Base-by-base conservation (phyloP, 1,140 invertebrate species). In the Drosophila sechellia region DNA sequence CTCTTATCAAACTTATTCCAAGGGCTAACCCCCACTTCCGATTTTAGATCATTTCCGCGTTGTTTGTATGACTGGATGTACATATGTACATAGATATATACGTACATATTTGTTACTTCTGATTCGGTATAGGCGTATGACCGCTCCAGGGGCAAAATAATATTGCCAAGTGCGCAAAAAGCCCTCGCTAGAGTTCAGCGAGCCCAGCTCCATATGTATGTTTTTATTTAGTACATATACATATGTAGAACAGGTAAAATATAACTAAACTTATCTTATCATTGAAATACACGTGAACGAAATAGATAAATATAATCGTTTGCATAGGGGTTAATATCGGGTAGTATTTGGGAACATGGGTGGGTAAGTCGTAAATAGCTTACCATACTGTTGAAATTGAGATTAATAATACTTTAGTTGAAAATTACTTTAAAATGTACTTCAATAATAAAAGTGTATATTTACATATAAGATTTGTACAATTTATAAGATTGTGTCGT, bases 121-220 rank as follows among this genome's bases (percentile, higher is more conserved):
- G 25, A 49, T 61, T 65, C 25, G 15, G 55, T 49, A 59, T 69
- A 55, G 74, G 35, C 22, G 66, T 73, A 77, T 50, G 72, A 76
- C 73, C 64, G 74, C 5, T 25, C 20, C 75, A 65, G 68, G 76
- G 69, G 8, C 54, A 46, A 35, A 4, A 43, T n/a, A 11, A 31
- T 5, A 35, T 20, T 20, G 22, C 15, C 49, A 71, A 63, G 54
- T 65, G 71, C 58, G 58, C 54, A 56, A 68, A 77, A 77, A 72
- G 77, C 77, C 77, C 77, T 85, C 69, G 70, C 17, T 10, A 68
- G 76, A 79, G 80, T 84, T 84, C 80, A 83, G 66, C 63, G 27
- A 64, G 52, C 58, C 45, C 40, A 43, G 39, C 12, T 22, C 20
- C 20, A 22, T 22, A 22, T 22, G 10, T 43, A 15, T 43, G 37